Percentiles rank a stretch among this genome's conserved stretches.
Evolutionary conservation across 2,888 invertebrate genomes (phyloP).

Genomic region (Orthosia gothica): DNA sequence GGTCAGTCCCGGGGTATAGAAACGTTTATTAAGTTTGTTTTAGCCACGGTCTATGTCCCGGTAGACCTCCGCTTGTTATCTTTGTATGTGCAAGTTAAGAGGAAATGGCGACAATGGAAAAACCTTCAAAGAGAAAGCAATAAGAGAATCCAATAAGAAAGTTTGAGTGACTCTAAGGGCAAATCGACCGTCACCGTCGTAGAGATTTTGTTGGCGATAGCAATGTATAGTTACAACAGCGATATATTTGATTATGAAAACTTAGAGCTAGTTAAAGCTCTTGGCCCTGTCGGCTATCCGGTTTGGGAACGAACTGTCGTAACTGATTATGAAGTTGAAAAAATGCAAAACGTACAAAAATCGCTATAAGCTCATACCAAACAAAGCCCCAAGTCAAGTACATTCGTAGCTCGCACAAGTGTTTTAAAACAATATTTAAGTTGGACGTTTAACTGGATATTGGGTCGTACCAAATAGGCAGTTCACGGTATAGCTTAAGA

Average conservation of each 20-base stretch:
- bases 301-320: too few relatives aligned
- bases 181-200: too few relatives aligned
- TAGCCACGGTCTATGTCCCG: slow-evolving; percentile 6
- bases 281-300: too few relatives aligned
- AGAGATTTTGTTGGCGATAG: too few relatives aligned
- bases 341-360: neutral
- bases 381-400: slow-evolving; percentile 35
- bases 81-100: too few relatives aligned
- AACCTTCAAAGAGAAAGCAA: neutral
- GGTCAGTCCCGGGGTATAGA: slow-evolving; percentile 14
- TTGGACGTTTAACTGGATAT: slow-evolving; percentile 48
- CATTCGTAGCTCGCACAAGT: slow-evolving; percentile 53
- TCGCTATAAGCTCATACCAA: neutral
- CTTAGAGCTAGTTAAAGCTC: too few relatives aligned
- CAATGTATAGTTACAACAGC: too few relatives aligned
- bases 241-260: too few relatives aligned
- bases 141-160: too few relatives aligned
- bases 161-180: too few relatives aligned
- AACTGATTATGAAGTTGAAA: neutral
- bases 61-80: too few relatives aligned
- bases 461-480: slow-evolving; percentile 30
- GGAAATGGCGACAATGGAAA: neutral
- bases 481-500: neutral
- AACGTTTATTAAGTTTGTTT: slow-evolving; percentile 54
- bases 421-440: slow-evolving; percentile 65